Percentiles rank a stretch among this genome's conserved stretches.
phyloP scores from a whole-genome alignment of 2,113 vertebrate species.

The Stercorarius parasiticus region DNA sequence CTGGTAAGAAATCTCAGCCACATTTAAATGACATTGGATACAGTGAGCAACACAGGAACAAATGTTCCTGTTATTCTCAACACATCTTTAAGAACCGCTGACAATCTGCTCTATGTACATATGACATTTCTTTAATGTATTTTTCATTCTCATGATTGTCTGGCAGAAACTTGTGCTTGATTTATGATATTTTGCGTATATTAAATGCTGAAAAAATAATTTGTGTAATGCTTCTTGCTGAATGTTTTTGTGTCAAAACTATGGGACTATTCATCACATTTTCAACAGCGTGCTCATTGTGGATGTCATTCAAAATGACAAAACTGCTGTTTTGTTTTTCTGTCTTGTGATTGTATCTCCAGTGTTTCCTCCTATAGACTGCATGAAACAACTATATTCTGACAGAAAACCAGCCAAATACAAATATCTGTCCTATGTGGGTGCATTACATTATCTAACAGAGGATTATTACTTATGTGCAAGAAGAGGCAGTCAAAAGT shows the following conservation, averaged over 20 bases:
- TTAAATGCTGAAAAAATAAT: neutral
- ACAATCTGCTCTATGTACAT: neutral
- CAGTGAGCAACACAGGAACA: neutral
- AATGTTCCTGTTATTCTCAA: neutral
- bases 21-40: neutral
- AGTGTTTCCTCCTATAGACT: neutral
- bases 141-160: neutral
- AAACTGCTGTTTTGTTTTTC: neutral
- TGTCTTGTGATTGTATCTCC: neutral
- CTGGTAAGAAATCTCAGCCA: neutral
- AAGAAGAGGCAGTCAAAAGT: neutral
- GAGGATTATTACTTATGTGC: neutral
- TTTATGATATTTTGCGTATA: neutral
- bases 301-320: neutral
- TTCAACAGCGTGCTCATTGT: neutral
- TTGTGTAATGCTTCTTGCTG: neutral
- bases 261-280: neutral
- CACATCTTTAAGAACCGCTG: neutral
- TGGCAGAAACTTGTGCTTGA: neutral
- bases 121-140: neutral
- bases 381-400: neutral
- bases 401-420: neutral
- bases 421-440: neutral
- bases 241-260: neutral
- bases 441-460: neutral